These are phyloP conservation scores for Biston stratarius DNA, from an alignment of 2,888 invertebrate species.

Conservation along the genomic window DNA sequence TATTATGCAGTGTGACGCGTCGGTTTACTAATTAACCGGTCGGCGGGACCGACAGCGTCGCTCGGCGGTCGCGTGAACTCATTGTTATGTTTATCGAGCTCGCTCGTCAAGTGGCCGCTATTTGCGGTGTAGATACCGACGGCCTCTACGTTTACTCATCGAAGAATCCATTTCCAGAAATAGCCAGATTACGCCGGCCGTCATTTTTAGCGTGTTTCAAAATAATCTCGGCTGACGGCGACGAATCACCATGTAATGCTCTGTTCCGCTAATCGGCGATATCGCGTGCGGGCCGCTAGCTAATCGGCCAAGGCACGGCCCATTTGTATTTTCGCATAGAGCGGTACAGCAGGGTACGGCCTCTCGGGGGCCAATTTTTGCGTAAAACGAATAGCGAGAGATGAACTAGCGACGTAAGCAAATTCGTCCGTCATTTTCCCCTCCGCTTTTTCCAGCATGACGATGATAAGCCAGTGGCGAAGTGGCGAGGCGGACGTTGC, in stretches of 20 bases:
- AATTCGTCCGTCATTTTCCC: constrained; percentile 74
- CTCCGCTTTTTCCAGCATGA: constrained; percentile 72
- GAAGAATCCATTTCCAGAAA: constrained; percentile 25
- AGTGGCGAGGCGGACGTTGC: constrained; percentile 54
- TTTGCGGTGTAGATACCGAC: constrained; percentile 23
- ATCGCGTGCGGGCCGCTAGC: constrained; percentile 40
- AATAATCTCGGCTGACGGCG: constrained; percentile 29
- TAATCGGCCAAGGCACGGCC: constrained; percentile 57
- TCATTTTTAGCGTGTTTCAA: constrained; percentile 14
- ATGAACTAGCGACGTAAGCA: constrained; percentile 59
- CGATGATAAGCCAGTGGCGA: constrained; percentile 64
- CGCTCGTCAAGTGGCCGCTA: constrained; percentile 29
- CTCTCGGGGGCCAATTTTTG: constrained; percentile 64
- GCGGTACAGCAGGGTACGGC: constrained; percentile 62
- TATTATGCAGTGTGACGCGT: neutral
- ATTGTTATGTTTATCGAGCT: constrained; percentile 41
- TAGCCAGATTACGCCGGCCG: constrained; percentile 26
- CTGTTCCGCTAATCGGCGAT: constrained; percentile 41
- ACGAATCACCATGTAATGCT: constrained; percentile 29
- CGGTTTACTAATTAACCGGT: constrained; percentile 1
- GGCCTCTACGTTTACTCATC: constrained; percentile 27
- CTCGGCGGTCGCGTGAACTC: constrained; percentile 27
- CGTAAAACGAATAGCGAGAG: constrained; percentile 68
- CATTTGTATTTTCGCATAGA: constrained; percentile 67
- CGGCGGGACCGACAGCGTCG: constrained; percentile 1